A percentile compares a stretch with the other conserved stretches of the same genome.
Conservation (phyloP, 2,113 vertebrate species). For the Tautogolabrus adspersus region DNA sequence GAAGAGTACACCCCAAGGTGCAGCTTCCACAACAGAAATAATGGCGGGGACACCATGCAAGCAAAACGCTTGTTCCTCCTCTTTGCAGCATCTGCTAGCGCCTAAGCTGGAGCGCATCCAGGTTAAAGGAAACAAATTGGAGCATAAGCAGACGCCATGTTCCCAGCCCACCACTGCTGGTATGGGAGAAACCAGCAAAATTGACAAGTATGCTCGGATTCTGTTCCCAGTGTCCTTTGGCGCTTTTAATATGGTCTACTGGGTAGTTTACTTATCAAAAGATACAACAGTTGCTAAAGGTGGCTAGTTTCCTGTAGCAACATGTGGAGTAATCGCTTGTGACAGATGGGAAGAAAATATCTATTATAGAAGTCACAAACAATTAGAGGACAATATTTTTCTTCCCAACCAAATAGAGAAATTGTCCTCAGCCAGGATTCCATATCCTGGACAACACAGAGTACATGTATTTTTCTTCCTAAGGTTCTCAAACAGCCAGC, state of each 20-base stretch:
- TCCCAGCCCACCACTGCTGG: constrained; percentile 84
- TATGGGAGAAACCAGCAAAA: constrained; percentile 94
- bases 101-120: constrained; percentile 92
- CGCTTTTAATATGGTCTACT: constrained; percentile 99
- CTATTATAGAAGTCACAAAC: constrained; percentile 51
- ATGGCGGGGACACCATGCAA: constrained; percentile 80
- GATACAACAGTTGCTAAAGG: constrained; percentile 93
- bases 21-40: constrained; percentile 87
- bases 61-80: constrained; percentile 78
- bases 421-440: constrained; percentile 47
- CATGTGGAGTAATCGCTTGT: neutral
- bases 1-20: constrained; percentile 83
- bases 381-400: constrained; percentile 28
- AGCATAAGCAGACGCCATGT: constrained; percentile 83
- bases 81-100: constrained; percentile 88
- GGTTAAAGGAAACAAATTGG: constrained; percentile 85
- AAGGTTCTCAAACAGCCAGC: constrained; percentile 54
- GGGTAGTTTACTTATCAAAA: constrained; percentile 99
- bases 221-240: constrained; percentile 98
- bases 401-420: constrained; percentile 36
- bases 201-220: constrained; percentile 99
- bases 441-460: constrained; percentile 34
- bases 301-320: constrained; percentile 76
- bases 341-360: constrained; percentile 21
- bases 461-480: constrained; percentile 45